phyloP scores from a whole-genome alignment of 1,140 invertebrate species.

The Drosophila willistoni region DNA sequence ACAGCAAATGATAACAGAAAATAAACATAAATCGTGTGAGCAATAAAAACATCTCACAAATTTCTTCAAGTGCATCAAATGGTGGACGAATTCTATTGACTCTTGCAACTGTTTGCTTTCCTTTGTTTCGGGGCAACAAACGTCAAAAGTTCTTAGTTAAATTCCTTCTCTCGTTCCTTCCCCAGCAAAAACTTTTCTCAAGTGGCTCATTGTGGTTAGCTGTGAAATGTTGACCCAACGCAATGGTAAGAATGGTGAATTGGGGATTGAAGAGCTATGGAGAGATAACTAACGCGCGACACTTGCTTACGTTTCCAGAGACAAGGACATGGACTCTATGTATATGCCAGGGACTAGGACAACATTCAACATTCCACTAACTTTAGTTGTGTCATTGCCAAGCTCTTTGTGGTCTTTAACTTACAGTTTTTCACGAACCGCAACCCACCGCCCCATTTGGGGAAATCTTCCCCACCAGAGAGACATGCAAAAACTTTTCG shows the following conservation, averaged over 20 bases:
- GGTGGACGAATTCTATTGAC: slow-evolving; percentile 55
- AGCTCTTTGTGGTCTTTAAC: slow-evolving; percentile 64
- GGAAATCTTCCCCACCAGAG: slow-evolving; percentile 25
- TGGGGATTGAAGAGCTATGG: slow-evolving; percentile 13
- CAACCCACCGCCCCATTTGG: slow-evolving; percentile 30
- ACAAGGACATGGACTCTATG: slow-evolving; percentile 56
- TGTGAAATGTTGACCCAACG: slow-evolving; percentile 72
- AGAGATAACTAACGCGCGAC: slow-evolving; percentile 61
- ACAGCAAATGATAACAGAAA: neutral
- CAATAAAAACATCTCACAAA: neutral
- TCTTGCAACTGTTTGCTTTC: slow-evolving; percentile 38
- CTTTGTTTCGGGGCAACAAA: slow-evolving; percentile 56
- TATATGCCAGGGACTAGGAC: slow-evolving; percentile 33
- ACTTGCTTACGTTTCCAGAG: slow-evolving; percentile 59
- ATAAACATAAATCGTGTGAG: neutral
- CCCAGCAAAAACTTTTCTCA: slow-evolving; percentile 64
- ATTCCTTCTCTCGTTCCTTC: slow-evolving; percentile 49
- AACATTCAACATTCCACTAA: slow-evolving; percentile 26
- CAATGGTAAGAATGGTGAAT: slow-evolving; percentile 11
- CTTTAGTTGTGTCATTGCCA: slow-evolving; percentile 19
- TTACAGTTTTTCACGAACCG: slow-evolving; percentile 26
- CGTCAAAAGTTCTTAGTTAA: slow-evolving; percentile 80
- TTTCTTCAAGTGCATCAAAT: slow-evolving; percentile 26
- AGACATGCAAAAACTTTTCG: slow-evolving; percentile 72
- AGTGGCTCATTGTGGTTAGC: slow-evolving; percentile 77